Evolutionary conservation across 2,888 invertebrate species (phyloP).

Genomic region (Penaeus monodon): DNA sequence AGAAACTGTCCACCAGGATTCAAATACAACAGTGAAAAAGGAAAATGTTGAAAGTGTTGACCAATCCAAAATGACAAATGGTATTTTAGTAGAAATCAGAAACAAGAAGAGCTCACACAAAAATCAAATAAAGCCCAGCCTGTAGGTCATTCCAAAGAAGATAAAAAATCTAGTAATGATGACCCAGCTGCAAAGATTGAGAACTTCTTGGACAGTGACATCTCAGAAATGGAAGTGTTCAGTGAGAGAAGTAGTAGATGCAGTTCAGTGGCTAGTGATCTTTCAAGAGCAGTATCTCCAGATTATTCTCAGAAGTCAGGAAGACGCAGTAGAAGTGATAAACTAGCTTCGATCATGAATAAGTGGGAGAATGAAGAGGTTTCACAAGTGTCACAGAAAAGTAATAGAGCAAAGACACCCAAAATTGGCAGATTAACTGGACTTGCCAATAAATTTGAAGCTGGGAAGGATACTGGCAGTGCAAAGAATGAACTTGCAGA

Average conservation of each 20-base stretch:
- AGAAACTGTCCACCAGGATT: too few relatives aligned
- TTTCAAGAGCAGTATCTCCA: conserved; percentile 26
- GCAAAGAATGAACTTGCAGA: conserved; percentile 11
- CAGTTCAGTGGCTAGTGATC: conserved; percentile 48
- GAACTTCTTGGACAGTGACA: neutral
- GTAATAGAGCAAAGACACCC: conserved; percentile 31
- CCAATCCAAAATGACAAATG: neutral
- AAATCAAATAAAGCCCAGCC: neutral
- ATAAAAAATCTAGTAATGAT: neutral
- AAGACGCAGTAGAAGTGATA: conserved; percentile 37
- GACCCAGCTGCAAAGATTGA: neutral
- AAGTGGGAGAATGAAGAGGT: conserved; percentile 44
- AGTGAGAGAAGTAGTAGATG: conserved; percentile 48
- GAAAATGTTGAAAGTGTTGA: too few relatives aligned
- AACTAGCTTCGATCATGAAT: conserved; percentile 44
- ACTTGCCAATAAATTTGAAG: conserved; percentile 41
- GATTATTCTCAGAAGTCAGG: conserved; percentile 44
- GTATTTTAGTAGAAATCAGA: neutral
- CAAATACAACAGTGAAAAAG: too few relatives aligned
- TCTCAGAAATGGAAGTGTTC: neutral
- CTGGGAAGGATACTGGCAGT: conserved; percentile 11
- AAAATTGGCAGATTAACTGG: conserved; percentile 40
- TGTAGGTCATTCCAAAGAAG: neutral
- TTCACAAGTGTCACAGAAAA: conserved; percentile 38
- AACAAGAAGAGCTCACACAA: neutral